These are phyloP conservation scores for Cynaeus angustus DNA, from an alignment of 2,888 invertebrate genomes.

Conservation along the genomic window DNA sequence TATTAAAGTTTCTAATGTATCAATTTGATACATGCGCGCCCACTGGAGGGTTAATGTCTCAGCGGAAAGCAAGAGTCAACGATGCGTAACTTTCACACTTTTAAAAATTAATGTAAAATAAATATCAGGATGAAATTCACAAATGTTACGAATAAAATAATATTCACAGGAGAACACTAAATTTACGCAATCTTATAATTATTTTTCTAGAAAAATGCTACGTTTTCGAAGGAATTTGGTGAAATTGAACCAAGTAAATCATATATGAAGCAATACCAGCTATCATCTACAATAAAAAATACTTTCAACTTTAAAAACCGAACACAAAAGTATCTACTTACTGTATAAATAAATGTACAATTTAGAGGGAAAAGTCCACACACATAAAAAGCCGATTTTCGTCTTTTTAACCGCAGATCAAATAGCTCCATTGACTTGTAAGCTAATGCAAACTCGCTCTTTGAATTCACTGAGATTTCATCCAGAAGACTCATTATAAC, in stretches of 20 bases:
- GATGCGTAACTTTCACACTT: too few species aligned
- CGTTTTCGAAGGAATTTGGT: neutral
- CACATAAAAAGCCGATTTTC: conserved; percentile 9
- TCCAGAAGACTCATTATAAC: conserved; percentile 7
- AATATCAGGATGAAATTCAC: too few species aligned
- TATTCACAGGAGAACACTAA: too few species aligned
- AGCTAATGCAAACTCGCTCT: neutral
- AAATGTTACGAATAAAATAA: too few species aligned
- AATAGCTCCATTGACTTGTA: conserved; percentile 20
- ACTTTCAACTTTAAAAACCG: conserved; percentile 4
- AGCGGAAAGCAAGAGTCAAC: too few species aligned
- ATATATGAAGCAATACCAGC: conserved; percentile 17
- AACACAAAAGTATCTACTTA: neutral
- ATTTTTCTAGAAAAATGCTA: too few species aligned
- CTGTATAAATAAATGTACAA: conserved; percentile 17
- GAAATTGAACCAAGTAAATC: conserved; percentile 7
- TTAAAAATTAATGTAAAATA: too few species aligned
- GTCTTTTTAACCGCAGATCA: conserved; percentile 18
- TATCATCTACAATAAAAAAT: conserved; percentile 7
- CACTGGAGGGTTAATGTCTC: too few species aligned
- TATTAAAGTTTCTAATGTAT: too few species aligned
- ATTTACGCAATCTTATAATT: too few species aligned
- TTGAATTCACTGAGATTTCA: conserved; percentile 13
- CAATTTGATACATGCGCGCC: too few species aligned
- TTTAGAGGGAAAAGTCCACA: conserved; percentile 27